Conservation (phyloP, 1,140 invertebrate genomes). For the Leguminivora glycinivorella region DNA sequence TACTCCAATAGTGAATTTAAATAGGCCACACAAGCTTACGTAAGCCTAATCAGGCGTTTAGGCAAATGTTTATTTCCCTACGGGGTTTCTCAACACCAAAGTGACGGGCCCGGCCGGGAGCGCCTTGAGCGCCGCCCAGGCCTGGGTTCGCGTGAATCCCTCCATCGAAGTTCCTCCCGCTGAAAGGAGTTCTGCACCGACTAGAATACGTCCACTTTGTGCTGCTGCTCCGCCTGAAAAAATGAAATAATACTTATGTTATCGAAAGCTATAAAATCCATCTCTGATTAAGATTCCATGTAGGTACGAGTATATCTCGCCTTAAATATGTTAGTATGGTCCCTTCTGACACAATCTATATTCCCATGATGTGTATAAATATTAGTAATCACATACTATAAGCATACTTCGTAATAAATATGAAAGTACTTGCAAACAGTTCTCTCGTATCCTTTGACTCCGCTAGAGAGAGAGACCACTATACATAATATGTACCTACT, state of each 20-base stretch:
- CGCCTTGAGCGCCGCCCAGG: conserved; percentile 95
- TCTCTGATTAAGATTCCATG: no score
- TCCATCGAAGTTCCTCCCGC: conserved; percentile 90
- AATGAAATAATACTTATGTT: background rate
- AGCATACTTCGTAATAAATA: no score
- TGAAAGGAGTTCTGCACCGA: conserved; percentile 91
- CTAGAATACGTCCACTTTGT: conserved; percentile 89
- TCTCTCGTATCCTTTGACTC: no score
- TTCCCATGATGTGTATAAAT: no score
- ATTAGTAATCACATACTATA: no score
- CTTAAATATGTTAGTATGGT: no score
- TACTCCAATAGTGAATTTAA: conserved; percentile 30
- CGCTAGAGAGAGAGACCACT: no score
- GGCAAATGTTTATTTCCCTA: conserved; percentile 12
- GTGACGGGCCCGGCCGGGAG: conserved; percentile 88
- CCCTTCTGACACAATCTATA: no score
- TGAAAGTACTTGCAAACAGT: no score
- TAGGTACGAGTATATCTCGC: no score
- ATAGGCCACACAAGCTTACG: conserved; percentile 28
- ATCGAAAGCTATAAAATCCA: no score
- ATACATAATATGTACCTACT: no score
- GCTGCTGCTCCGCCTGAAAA: conserved; percentile 92
- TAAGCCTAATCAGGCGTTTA: background rate
- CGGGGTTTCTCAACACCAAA: conserved; percentile 67
- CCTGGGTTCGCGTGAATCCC: conserved; percentile 92